Base-by-base conservation (phyloP, 64 coral and sea anemone species). In the Montipora sp. region DNA sequence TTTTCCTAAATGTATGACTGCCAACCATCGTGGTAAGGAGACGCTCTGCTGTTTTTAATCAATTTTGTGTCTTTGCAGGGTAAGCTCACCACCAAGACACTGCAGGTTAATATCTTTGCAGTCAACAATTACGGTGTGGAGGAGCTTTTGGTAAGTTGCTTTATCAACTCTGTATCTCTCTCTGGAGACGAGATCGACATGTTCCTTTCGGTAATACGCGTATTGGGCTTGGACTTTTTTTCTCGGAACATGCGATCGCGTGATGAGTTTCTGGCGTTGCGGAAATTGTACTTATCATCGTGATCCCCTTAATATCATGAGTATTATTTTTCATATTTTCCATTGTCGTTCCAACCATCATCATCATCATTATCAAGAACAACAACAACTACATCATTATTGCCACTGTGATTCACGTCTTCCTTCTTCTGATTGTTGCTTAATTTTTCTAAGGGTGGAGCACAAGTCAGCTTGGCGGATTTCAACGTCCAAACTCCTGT, bases 401-500 rank as follows among this genome's bases (percentile, higher is more conserved):
- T 36, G 36, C 36, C 36, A 36, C 36, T 36, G 36, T 36, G 36
- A 36, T 36, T 2, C 36, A 36, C 1, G 36, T 36, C 36, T 58
- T 11, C n/a, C 14, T 2, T 65, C 27, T 4, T 7, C 12, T 77
- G 5, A 16, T 24, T 19, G 20, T 16, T 84, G 68, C 45, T 72
- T 48, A 51, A 36, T 24, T 19, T 51, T 79, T 47, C 11, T 7
- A 23, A 99, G 98, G 94, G 94, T 81, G 94, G 98, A 46, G 71
- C 88, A 11, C 98, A 96, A 84, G 92, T 99, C 75, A 96, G 98
- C 21, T 68, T 99, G 19, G 98, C 95, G 45, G 98, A 99, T 74
- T 99, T 94, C 70, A 94, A 92, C 51, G 53, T 94, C 59, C 92
- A 99, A 49, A 73, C 94, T 67, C 98, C 98, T 7, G 90, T 92